Percentiles rank a stretch among this genome's conserved stretches.
Conservation (phyloP, 2,113 vertebrate genomes). For the Thryonomys swinderianus region DNA sequence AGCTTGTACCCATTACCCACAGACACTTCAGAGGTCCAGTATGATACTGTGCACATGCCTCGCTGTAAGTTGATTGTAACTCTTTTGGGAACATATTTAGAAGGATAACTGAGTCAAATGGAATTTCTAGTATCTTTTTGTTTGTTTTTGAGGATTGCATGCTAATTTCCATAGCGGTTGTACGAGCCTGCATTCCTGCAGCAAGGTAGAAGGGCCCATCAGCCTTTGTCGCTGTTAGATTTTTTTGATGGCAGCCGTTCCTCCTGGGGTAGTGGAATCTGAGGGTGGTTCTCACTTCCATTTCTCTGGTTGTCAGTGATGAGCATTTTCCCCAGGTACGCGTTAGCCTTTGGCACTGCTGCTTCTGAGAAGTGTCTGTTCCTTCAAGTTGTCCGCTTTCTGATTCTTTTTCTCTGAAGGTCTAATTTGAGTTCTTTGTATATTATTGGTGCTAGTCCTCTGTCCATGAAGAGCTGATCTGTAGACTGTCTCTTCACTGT, state of each 20-base stretch:
- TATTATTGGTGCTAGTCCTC: too few species aligned
- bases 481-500: too few species aligned
- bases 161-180: not conserved
- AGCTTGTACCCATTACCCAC: not conserved
- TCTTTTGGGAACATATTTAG: not conserved
- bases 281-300: too few species aligned
- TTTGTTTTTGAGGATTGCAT: not conserved
- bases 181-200: not conserved
- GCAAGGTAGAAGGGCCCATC: not conserved
- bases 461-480: too few species aligned
- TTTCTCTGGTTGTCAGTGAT: too few species aligned
- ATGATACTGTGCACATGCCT: not conserved
- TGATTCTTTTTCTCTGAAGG: too few species aligned
- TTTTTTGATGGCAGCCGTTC: not conserved
- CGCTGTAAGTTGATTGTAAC: not conserved
- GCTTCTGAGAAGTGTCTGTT: too few species aligned
- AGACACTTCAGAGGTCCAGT: not conserved
- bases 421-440: too few species aligned
- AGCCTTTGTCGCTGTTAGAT: not conserved
- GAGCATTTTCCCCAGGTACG: too few species aligned
- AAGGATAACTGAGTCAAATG: not conserved
- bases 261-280: not conserved
- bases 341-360: too few species aligned
- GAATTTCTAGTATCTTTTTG: not conserved
- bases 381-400: too few species aligned